Evolutionary conservation across 2,113 vertebrate genomes (phyloP), one percentile per base, ranked within the genome.

Genomic region (Machaerirhynchus nigripectus): DNA sequence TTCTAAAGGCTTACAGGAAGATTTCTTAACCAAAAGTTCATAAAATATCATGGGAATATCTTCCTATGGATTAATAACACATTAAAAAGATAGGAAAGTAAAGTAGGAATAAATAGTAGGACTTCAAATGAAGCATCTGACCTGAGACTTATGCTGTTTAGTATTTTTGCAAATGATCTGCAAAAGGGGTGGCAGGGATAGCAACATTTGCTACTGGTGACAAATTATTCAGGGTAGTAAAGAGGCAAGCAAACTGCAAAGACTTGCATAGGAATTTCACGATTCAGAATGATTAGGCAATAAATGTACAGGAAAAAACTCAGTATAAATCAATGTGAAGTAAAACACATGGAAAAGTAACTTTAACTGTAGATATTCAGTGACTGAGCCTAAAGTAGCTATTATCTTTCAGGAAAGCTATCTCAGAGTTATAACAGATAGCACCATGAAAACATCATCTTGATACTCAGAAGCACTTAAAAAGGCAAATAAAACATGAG

Each of bases 401-500:
- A 60, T 82, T 93, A 84, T 42, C 65, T 89, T 87, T 52, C 53
- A 91, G 61, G 57, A 87, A 93, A 89, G 24, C n/a, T 46, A 37
- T 86, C 50, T 86, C 49, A 52, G 63, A 83, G 46, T 70, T 77
- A 24, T 46, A 90, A 78, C 6, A 90, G 21, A 86, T 28, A 73
- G 55, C 9, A 80, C 28, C 46, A 73, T 47, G 39, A 93, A 90
- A 87, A 73, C 59, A 83, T 88, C 63, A 65, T 46, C 46, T 57
- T 77, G 11, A 30, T 83, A 80, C 50, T 92, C 60, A 89, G 83
- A 70, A 81, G 50, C 83, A 77, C 64, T 86, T 95, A 42, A 81
- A 92, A 95, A 86, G 27, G 39, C 75, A 95, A 93, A 95, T 89
- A 95, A 93, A 96, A 28, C 6, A 5, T 81, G 78, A 47, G 55